Base-by-base conservation (phyloP, 2,888 invertebrate species). In the Phyllotreta cruciferae region DNA sequence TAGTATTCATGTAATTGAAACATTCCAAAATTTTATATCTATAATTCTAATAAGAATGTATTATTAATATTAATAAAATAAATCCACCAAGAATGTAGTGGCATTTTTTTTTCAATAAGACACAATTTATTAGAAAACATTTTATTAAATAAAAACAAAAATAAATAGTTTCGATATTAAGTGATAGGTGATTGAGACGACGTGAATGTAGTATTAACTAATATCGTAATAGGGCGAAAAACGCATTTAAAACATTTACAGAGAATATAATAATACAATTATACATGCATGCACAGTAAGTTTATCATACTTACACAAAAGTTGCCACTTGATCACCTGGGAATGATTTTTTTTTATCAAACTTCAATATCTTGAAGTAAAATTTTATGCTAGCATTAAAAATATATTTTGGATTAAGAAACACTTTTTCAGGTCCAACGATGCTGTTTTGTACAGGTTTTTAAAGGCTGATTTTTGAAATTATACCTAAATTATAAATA, bases 111-210 rank as follows among this genome's bases (percentile, higher is more conserved):
- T 24, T 24, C 24, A 24, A 3, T 24, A 24, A 24, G 4, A 24
- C 1, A 24, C 24, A 24, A 24, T 24, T 24, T 42, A 52, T 60
- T 53, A 60, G 41, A 53, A 60, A 60, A 60, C 52, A 60, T 60
- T 60, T 60, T 56, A 60, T 60, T 60, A 42, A 60, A 60, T 60
- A 60, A 60, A 50, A 60, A 60, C 60, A 60, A 60, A 57, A 60
- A 60, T 60, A 60, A 60, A 60, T 60, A 60, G 42, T 52, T 52
- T 36, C 52, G 60, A 52, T 58, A 50, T 49, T 47, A 38, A 49
- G 42, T 52, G 44, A 60, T 36, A 60, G 24, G 36, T 50, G 35
- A 44, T 44, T 44, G 60, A 60, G 52, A 60, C 36, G 37, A 14
- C 24, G 37, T 60, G 52, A 41, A n/a, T 4, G 38, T 47, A 47